Evolutionary conservation across 2,888 invertebrate genomes (phyloP).

Genomic region (Drosophila recens): DNA sequence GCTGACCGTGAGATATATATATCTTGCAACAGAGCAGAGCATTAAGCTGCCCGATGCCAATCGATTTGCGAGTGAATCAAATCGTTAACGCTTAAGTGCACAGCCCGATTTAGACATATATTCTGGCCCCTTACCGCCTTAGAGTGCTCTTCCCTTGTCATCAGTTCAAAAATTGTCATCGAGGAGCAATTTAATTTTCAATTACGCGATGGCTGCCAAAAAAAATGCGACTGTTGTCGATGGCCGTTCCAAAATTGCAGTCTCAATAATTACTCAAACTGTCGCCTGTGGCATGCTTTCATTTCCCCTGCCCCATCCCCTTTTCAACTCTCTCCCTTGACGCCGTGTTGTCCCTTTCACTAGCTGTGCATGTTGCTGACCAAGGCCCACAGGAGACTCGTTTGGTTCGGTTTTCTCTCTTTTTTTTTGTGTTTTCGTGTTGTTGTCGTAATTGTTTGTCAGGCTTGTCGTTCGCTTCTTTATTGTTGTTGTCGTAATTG

Average conservation of each 20-base stretch:
- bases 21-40: constrained; percentile 9
- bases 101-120: constrained; percentile 42
- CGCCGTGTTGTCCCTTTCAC: constrained; percentile 6
- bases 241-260: constrained; percentile 66
- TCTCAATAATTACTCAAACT: constrained; percentile 79
- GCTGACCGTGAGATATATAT: constrained; percentile 11
- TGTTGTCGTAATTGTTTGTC: constrained; percentile 75
- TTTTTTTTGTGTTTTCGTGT: constrained; percentile 8
- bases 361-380: constrained; percentile 34
- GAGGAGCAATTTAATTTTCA: constrained; percentile 75
- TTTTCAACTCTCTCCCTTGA: background rate
- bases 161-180: constrained; percentile 42
- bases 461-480: constrained; percentile 61
- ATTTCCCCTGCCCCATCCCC: background rate
- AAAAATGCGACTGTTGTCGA: constrained; percentile 46
- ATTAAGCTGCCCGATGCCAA: constrained; percentile 16
- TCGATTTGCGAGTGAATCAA: constrained; percentile 52
- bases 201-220: constrained; percentile 74
- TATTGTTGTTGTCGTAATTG: constrained; percentile 64
- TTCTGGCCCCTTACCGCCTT: background rate
- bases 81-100: constrained; percentile 66
- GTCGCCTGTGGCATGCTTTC: constrained; percentile 70
- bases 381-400: constrained; percentile 54
- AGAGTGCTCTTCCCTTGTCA: background rate
- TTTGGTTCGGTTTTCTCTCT: constrained; percentile 27